Base-by-base conservation (phyloP, 2,113 vertebrate species). In the Triplophysa rosa region DNA sequence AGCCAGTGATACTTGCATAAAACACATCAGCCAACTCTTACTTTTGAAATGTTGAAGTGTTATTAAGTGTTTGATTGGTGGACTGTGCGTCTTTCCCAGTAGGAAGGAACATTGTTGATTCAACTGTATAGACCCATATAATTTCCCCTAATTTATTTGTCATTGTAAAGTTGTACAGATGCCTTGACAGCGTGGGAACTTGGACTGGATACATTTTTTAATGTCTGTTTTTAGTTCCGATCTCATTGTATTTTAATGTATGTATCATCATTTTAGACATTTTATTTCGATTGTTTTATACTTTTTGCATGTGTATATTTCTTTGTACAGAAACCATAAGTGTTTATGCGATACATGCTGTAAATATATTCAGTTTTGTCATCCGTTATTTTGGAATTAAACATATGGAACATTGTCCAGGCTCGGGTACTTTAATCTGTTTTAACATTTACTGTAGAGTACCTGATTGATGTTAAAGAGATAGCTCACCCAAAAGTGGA, bases 121-220 rank as follows among this genome's bases (percentile, higher is more conserved):
- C 87, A 89, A 86, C 86, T 91, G 89, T 90, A 90, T 79, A 83
- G 82, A 93, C 90, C 89, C 88, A 68, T 81, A 90, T 90, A 90
- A 88, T 90, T 89, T 68, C 67, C 72, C 87, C 82, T 87, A 83
- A 83, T 80, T 91, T 89, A 89, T 91, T 64, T 81, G 81, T 86
- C 86, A 91, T 93, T 95, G 93, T 95, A 95, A 95, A 95, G 92
- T 91, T 95, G 94, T 95, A 95, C 93, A 95, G 93, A 95, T 91
- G 92, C 92, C 64, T 80, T 82, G 40, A 78, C 47, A 81, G 77
- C 76, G 82, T 87, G 89, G 89, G 90, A 91, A 93, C 87, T 93
- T 17, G 40, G 85, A 95, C 93, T 94, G 93, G 93, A 94, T 92
- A 84, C 76, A 13, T 86, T 83, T 66, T 58, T 73, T 37, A 19